Evolutionary conservation across 2,797 vertebrate genomes (phyloP), one percentile per base, ranked within the genome.

Genomic region (Vireo griseus): DNA sequence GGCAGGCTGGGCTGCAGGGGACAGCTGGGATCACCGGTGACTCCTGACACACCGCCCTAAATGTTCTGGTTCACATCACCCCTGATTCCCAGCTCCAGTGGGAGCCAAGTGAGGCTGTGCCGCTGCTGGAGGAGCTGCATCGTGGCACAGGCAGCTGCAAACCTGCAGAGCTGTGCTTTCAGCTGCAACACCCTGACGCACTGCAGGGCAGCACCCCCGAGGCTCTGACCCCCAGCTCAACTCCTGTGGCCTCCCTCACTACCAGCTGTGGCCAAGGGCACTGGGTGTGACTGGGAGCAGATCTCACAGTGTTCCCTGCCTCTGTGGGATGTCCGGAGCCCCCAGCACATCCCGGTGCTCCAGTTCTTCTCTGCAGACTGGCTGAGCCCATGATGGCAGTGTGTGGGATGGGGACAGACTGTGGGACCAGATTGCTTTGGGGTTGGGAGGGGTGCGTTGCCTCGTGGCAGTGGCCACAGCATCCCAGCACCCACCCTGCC

Each of bases 161-260:
- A 19, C 2, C 59, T 17, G 51, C 80, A 33, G 26, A 50, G 40
- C 40, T 12, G 18, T 3, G 3, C 42, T 37, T 8, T 8, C 25
- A 16, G 55, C 15, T 15, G 0, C 1, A 0, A 10, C 8, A 10
- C 55, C 59, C 61, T 65, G 62, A 19, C 11, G 10, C 3, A 2
- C 37, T 3, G 24, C 35, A 12, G 65, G 52, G 58, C 29, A 62
- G 54, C 1, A 19, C 5, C 4, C 1, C 7, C 17, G 31, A 55
- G 55, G 31, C 29, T 25, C 35, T 1, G 18, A n/a, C 3, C 29
- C 40, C 31, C 69, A 35, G 86, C 71, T 45, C 58, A 13, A 31
- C 35, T 7, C 35, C 68, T 1, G 2, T 4, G 3, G 12, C 61
- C 16, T 25, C 24, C 55, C 33, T 37, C 5, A 0, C 17, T 6